Base-by-base conservation (phyloP, 1,140 invertebrate genomes). In the Gerris buenoi region DNA sequence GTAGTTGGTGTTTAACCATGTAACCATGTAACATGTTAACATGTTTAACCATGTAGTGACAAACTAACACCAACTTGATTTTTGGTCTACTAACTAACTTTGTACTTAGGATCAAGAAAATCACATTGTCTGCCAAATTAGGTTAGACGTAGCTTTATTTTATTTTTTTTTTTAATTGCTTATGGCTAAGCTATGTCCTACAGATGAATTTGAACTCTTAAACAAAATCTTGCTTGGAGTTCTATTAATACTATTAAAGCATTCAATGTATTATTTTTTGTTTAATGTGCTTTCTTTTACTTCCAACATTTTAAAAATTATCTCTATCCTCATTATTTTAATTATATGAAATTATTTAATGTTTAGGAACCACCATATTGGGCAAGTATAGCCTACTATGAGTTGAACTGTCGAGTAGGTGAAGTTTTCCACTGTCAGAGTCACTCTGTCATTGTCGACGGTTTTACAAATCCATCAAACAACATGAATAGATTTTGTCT, bases 361-460 rank as follows among this genome's bases (percentile, higher is more conserved):
- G 22, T 63, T 70, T 88, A 95, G 78, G 92, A 95, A 77, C 93
- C 93, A 23, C 83, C 87, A 2, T 94, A 89, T 74, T 98, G 95
- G 95, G 93, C 93, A 1, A 92, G 89, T 5, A 95, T 97, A 70
- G 93, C 92, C 0, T 98, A 97, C 76, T 97, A 97, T 73, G 95
- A 98, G 77, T 79, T 98, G 28, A 98, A 97, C 78, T 94, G 91
- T 75, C 83, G 94, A 28, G 93, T 98, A 27, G 95, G 95, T 5
- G 93, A 97, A 77, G 88, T 95, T 0, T 97, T 96, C 77, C 92
- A 95, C 75, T 95, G 93, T 74, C 90, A 92, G 68, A 88, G 88
- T 27, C 89, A 90, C 71, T 91, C 90, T 18, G 88, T 98, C 1
- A 90, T 93, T 58, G 92, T 98, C 0, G 95, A 98, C 77, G 95